Conservation (phyloP, 1,140 invertebrate species). For the Holotrichia oblita region DNA sequence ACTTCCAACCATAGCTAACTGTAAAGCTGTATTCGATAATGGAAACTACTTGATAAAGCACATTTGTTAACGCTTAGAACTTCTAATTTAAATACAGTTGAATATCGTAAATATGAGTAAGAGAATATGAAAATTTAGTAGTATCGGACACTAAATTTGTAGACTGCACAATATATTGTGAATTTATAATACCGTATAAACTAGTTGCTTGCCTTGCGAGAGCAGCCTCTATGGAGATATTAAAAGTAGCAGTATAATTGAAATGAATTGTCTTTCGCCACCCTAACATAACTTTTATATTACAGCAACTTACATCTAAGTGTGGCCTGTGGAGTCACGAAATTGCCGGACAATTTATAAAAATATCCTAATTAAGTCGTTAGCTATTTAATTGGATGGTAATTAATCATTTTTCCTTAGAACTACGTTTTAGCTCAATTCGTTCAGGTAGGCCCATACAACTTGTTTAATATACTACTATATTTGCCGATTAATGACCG, state of each 20-base stretch:
- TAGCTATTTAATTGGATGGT: background rate
- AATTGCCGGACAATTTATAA: background rate
- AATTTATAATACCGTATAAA: background rate
- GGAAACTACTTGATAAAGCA: no score
- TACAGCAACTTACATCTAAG: background rate
- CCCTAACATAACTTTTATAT: background rate
- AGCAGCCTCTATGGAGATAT: background rate
- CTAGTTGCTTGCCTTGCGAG: background rate
- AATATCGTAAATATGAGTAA: background rate
- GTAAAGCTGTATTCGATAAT: no score
- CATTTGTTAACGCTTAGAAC: no score
- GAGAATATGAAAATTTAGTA: background rate
- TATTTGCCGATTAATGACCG: no score
- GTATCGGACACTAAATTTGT: background rate
- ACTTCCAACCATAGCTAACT: no score
- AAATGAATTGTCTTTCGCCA: background rate
- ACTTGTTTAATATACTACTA: no score
- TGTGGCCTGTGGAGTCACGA: background rate
- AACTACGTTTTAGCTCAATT: background rate
- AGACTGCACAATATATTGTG: background rate
- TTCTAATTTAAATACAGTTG: background rate
- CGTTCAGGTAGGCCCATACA: no score
- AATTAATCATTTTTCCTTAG: background rate
- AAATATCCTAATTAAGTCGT: background rate
- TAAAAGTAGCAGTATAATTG: background rate